Evolutionary conservation across 2,113 vertebrate genomes (phyloP), one percentile per base, ranked within the genome.

Genomic region (Salvelinus sp.): DNA sequence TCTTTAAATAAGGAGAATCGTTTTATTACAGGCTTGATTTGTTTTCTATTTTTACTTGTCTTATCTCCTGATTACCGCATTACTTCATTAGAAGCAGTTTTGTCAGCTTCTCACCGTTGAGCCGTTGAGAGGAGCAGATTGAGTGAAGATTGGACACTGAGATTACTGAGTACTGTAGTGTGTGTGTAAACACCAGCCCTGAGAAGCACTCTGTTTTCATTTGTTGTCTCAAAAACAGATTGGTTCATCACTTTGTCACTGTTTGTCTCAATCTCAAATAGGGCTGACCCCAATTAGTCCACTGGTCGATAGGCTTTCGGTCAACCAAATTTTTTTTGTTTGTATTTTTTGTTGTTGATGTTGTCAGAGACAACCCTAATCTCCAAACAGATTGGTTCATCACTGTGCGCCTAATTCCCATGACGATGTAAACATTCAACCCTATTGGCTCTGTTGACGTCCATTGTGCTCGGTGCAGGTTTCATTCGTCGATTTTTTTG

Each of bases 11-110:
- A 87, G 82, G 78, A 88, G 84, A 87, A 87, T 89, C 81, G 86
- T 85, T 90, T 89, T 86, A 90, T 90, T 86, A 90, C 84, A 82
- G 12, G 90, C 82, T 88, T 93, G 91, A 92, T 93, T 93, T 92
- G 86, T 88, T 90, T 92, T 91, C 87, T 91, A 86, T 90, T 91
- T 91, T 76, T 62, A 30, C 20, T 18, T 47, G 20, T 79, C 75
- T 74, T 74, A 83, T 77, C 79, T 92, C 82, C 75, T 87, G 79
- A 90, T 90, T 89, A 86, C 82, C 83, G 73, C 74, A 28, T 54
- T 47, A 77, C 79, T 81, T 54, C 50, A 54, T 54, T 54, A 54
- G 77, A 81, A 60, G 70, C 78, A 77, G 69, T 81, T 67, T 69
- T 69, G 86, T 78, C 79, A 80, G 75, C 57, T 82, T 69, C 78